Base-by-base conservation (phyloP, 2,797 vertebrate genomes). In the Anas bahamensis region DNA sequence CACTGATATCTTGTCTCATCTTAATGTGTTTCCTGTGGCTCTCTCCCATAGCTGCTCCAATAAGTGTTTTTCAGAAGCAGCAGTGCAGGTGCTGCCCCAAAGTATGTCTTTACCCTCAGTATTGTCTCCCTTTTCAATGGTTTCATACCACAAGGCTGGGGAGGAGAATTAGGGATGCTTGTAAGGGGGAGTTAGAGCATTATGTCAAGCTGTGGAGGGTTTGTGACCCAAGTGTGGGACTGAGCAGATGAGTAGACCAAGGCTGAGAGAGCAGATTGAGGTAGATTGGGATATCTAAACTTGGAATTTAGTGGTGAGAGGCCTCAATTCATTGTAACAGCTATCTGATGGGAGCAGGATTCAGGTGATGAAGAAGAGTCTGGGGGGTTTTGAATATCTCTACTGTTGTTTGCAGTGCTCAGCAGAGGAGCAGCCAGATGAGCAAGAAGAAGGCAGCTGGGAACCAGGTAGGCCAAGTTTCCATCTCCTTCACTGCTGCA, bases 381-480 rank as follows among this genome's bases (percentile, higher is more conserved):
- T 93, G 81, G 52, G 90, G 46, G 57, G 63, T 71, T 85, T 89
- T 93, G 71, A 96, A 93, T 63, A 41, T 79, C 65, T 93, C 70
- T 79, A 72, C 46, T 86, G 80, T 96, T 87, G 71, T 94, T 96
- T 96, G 24, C 95, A 99, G 99, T 84, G 99, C 99, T 94, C 99
- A 99, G 97, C 99, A 99, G 97, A 98, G 99, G 94, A 99, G 99
- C 98, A 99, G 92, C 97, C 99, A 99, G 97, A 98, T 98, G 97
- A 99, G 92, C 96, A 99, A 99, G 98, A 99, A 99, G 98, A 99
- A 99, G 94, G 97, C 99, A 56, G 97, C 99, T 46, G 99, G 99
- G 80, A 99, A 99, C 96, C 99, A 99, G 99, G 99, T 99, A 98
- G 95, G 97, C 83, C 64, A 68, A 87, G 83, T 91, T 91, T 94